Base-by-base conservation (phyloP, 2,113 vertebrate species). In the human region DNA sequence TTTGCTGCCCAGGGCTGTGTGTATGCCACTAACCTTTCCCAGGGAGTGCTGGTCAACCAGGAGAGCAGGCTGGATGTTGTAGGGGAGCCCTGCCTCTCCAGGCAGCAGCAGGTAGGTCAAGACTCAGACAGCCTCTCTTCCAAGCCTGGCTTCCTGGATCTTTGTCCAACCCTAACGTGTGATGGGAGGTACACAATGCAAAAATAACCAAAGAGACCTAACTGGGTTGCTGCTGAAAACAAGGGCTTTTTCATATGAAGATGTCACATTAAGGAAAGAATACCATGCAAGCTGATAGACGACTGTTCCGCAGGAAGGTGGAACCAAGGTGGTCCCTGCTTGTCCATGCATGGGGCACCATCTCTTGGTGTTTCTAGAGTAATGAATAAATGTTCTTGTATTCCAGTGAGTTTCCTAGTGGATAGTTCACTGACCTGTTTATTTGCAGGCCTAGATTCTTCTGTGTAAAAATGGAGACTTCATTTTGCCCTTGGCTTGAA, bases 261-360 rank as follows among this genome's bases (percentile, higher is more conserved):
- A 30, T 4, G 27, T 30, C 30, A 18, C 5, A 4, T 57, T 70
- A 68, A 87, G 38, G 55, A 94, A 87, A 48, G 55, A 64, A 59
- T 35, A 68, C 14, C 11, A 12, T 25, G 11, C 25, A 57, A 25
- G 20, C 48, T 48, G 50, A 18, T 30, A 27, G 22, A 50, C 10
- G 68, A 50, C 50, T 22, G 27, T 27, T 87, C 25, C 6, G 2
- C 6, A 6, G 32, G 30, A 48, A 32, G 52, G 92, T n/a, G 70
- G 35, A 83, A 61, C 35, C 50, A 17, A 48, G 11, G 23, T 16
- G 32, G 68, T 23, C 30, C 64, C 9, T 0, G 0, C 64, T 23
- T 0, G 0, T 59, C 16, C 1, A 1, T 0, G 1, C 43, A 3
- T 32, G 32, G 48, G 66, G 50, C 48, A 35, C 22, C 48, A n/a